Conservation (phyloP, 2,797 vertebrate genomes). For the Rhabdophis nuchalis region DNA sequence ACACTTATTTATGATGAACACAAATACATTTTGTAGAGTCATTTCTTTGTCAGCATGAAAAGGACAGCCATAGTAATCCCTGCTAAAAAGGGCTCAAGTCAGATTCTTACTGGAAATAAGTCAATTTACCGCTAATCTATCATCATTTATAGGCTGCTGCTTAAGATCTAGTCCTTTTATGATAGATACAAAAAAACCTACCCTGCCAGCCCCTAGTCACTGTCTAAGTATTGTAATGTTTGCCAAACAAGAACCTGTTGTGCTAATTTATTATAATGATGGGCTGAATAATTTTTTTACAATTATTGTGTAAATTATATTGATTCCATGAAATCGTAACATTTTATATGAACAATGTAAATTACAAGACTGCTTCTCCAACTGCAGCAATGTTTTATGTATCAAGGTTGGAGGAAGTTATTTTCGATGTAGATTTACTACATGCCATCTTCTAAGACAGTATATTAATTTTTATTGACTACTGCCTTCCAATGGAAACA, state of each 20-base stretch:
- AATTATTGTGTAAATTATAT: slow-evolving; percentile 68
- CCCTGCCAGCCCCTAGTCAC: background rate
- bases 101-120: background rate
- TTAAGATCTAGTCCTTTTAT: slow-evolving; percentile 19
- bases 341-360: slow-evolving; percentile 49
- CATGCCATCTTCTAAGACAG: slow-evolving; percentile 37
- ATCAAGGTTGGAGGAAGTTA: slow-evolving; percentile 37
- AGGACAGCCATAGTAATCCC: background rate
- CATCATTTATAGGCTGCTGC: slow-evolving; percentile 26
- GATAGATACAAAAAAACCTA: slow-evolving; percentile 31
- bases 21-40: background rate
- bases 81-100: background rate
- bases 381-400: slow-evolving; percentile 32
- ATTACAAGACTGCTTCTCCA: slow-evolving; percentile 48
- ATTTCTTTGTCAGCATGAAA: background rate
- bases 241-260: slow-evolving; percentile 26
- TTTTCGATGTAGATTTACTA: slow-evolving; percentile 31
- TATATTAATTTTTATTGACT: slow-evolving; percentile 58
- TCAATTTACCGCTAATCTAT: background rate
- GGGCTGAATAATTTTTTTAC: slow-evolving; percentile 53
- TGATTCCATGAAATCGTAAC: slow-evolving; percentile 61
- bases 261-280: slow-evolving; percentile 62
- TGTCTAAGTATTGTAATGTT: slow-evolving; percentile 6
- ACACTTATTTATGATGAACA: background rate
- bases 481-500: slow-evolving; percentile 61